phyloP scores from a whole-genome alignment of 2,113 vertebrate species.

The Trochalopteron elliotii region DNA sequence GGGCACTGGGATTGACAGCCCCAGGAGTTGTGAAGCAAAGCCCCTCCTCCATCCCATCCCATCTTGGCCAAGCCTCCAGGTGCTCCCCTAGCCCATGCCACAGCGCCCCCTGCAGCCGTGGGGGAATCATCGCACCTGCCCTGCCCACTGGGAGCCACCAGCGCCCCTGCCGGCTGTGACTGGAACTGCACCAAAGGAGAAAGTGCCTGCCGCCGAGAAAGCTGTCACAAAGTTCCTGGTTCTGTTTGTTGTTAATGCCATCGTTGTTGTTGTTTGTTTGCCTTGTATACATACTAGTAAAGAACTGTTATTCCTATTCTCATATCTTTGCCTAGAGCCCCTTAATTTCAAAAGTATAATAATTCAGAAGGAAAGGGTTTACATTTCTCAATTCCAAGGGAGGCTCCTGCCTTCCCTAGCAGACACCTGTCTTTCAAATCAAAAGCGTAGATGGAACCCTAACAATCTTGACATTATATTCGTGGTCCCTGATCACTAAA shows the following conservation, averaged over 20 bases:
- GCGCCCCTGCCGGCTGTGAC: neutral
- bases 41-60: neutral
- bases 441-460: neutral
- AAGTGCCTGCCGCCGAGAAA: neutral
- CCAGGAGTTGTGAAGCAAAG: neutral
- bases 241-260: neutral
- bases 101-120: neutral
- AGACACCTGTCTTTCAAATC: neutral
- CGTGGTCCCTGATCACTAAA: neutral
- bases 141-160: neutral
- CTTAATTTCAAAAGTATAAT: neutral
- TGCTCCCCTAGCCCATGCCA: neutral
- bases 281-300: neutral
- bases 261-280: neutral
- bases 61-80: fast-evolving
- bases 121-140: neutral
- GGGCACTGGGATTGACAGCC: neutral
- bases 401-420: neutral
- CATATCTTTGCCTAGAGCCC: neutral
- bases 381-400: neutral
- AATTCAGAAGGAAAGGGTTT: neutral
- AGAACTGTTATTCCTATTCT: neutral
- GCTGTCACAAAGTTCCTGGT: neutral
- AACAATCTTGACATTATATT: neutral
- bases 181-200: neutral